A percentile compares a stretch with the other conserved stretches of the same genome.
phyloP scores from a whole-genome alignment of 2,113 vertebrate genomes.

The Kryptolebias marmoratus region DNA sequence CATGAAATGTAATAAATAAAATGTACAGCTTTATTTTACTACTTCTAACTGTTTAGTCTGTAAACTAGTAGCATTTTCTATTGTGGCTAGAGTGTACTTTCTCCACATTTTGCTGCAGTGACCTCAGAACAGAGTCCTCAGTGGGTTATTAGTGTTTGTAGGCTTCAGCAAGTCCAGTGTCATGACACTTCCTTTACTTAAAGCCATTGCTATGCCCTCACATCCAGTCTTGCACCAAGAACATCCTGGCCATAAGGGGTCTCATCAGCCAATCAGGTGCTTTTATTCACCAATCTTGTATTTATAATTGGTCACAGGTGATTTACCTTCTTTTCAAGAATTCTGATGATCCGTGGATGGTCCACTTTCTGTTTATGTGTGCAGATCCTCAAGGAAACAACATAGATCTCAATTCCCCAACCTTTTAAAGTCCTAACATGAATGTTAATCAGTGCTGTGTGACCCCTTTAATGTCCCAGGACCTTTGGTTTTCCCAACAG shows the following conservation, averaged over 20 bases:
- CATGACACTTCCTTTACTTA: conserved; percentile 47
- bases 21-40: too few relatives aligned
- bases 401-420: conserved; percentile 11
- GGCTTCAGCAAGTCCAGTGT: conserved; percentile 49
- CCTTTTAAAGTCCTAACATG: conserved; percentile 32
- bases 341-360: conserved; percentile 83
- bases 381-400: conserved; percentile 47
- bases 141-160: conserved; percentile 60
- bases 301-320: conserved; percentile 92
- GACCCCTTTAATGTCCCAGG: conserved; percentile 29
- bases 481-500: conserved; percentile 30
- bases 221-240: conserved; percentile 86
- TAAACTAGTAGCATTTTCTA: conserved; percentile 10
- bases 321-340: conserved; percentile 82
- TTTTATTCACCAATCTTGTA: conserved; percentile 78
- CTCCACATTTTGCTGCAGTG: conserved; percentile 19
- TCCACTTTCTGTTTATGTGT: conserved; percentile 80
- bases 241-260: conserved; percentile 79
- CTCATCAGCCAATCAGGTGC: conserved; percentile 83
- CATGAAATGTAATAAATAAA: neutral
- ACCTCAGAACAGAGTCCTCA: conserved; percentile 21
- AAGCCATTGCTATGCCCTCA: conserved; percentile 77
- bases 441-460: conserved; percentile 14
- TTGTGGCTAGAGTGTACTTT: conserved; percentile 12
- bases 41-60: neutral